Base-by-base conservation (phyloP, 2,888 invertebrate genomes). In the Aporophyla lueneburgensis region DNA sequence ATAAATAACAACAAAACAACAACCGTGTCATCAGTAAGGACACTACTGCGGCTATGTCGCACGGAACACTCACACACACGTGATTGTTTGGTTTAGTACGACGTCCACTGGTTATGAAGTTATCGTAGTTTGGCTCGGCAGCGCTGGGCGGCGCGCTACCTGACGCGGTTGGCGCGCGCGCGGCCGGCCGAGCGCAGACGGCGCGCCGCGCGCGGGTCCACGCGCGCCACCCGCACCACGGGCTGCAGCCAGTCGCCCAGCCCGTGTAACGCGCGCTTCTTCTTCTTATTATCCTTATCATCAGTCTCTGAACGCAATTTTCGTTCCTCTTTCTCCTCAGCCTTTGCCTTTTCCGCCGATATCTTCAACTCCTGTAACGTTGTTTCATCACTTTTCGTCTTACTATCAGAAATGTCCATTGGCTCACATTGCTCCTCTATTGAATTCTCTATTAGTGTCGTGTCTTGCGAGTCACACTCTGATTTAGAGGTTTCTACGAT, bases 141-240 rank as follows among this genome's bases (percentile, higher is more conserved):
- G 58, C 80, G 78, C 73, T 65, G 63, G 53, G 69, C 74, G 75
- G 49, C 77, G 79, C 89, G 96, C 94, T 95, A 94, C 89, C 95
- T 92, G 85, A 76, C 74, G 40, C 91, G 85, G 40, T 59, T 66
- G 81, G 63, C 71, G 84, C 80, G 89, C n/a, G 76, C 91, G 78
- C 84, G 90, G 59, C 79, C 94, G 2, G 95, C 94, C 0, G 95
- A 95, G 65, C 95, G 94, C 79, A 95, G 91, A 0, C 94, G 87
- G 0, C 95, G 91, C 53, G 94, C 92, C 24, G 92, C 92, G 43
- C 84, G 83, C 0, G 94, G 89, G 82, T 97, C 97, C 86, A 98
- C 97, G 83, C 98, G 97, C 90, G 97, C 97, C 85, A 98, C 97
- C 19, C 97, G 96, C 86, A 98, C 98, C 78, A 97, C 97, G 0